Base-by-base conservation (phyloP, 1,140 invertebrate genomes). In the Plutomurus gul region DNA sequence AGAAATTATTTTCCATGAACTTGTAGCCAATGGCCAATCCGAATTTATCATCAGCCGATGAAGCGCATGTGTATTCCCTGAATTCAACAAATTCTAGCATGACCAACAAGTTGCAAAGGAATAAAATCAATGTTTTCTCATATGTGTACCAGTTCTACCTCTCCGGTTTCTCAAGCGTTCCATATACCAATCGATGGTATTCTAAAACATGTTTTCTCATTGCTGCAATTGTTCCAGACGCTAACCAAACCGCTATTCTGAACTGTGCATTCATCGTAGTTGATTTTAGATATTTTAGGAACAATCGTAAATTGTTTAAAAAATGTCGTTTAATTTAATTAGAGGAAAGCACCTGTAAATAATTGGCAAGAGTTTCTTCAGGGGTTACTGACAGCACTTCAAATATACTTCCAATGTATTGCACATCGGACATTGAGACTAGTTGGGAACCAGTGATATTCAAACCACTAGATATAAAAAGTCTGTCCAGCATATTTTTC, bases 161-260 rank as follows among this genome's bases (percentile, higher is more conserved):
- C 36, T 71, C 49, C 6, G 72, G 65, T 43, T 49, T 33, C n/a
- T 85, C 84, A 11, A 75, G 79, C 20, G 84, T 85, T 39, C 87
- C 87, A 60, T 84, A 84, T 13, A 85, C 82, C 3, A 88, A 86
- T 81, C 87, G 86, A 51, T 87, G 85, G 81, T 89, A 90, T 27
- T 88, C 85, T 75, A 87, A 87, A 25, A 85, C 82, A 22, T 88
- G 79, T 49, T 86, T 80, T 73, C 85, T 84, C 82, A 89, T 87
- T 78, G 85, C 83, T 18, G 85, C 78, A 1, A 86, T 87, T n/a
- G 89, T 84, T 77, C 89, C 88, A 27, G 84, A 82, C 16, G 87
- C 84, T 30, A 88, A 82, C 83, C 76, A 86, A 82, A 87, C 88
- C 65, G 96, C 92, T 84, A 96, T 95, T 79, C 95, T 88, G 94